Base-by-base conservation (phyloP, 2,888 invertebrate genomes). In the Clitarchus hookeri region DNA sequence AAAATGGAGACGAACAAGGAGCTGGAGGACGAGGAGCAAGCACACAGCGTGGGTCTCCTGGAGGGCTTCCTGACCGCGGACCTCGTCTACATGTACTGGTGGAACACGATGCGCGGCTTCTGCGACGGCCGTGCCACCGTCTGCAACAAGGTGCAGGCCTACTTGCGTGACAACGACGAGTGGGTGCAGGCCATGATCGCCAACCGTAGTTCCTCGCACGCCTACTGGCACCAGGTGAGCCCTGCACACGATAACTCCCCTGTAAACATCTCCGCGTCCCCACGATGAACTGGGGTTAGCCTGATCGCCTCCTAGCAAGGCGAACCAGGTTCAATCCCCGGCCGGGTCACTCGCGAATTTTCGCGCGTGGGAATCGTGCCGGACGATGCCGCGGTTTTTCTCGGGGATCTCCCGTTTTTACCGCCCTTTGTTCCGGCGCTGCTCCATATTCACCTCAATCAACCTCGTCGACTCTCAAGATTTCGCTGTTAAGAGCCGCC, bases 201-300 rank as follows among this genome's bases (percentile, higher is more conserved):
- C 0, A 85, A 89, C 23, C 88, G 90, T 13, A 89, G 92, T 36
- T 88, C 90, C 0, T 87, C 87, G 0, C 93, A 93, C 87, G 91
- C 94, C 0, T 95, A 94, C 89, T 95, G 95, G 95, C 93, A 94
- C 90, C 95, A 95, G 92, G 95, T 94, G 90, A 85, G 87, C 36
- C 11, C 6, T 6, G 0, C 53, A 6, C 19, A 26, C 13, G 23
- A 19, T 26, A 0, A 65, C 27, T 26, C 25, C 3, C 0, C 25
- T 36, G 36, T 36, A 36, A 36, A 36, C 36, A 36, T 36, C 36
- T 36, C 36, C 36, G 2, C 36, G 36, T 36, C 36, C 36, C 36
- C 36, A 36, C 36, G 4, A 36, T 4, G 36, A 36, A 36, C 36
- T 36, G 2, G 36, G 36, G 36, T 36, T 36, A 36, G 36, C 36